Evolutionary conservation across 1,140 invertebrate genomes (phyloP).

Genomic region (Nymphalis io): DNA sequence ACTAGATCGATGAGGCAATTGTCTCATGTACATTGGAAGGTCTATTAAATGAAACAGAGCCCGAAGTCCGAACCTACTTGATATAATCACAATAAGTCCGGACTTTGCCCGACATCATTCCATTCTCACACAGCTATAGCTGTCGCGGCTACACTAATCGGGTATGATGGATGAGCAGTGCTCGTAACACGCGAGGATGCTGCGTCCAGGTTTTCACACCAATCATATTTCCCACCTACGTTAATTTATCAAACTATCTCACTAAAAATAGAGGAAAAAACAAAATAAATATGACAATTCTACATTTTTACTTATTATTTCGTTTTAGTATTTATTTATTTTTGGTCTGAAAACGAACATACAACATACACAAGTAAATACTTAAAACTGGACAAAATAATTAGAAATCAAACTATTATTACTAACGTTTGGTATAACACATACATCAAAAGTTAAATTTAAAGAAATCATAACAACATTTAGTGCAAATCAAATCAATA

Average conservation of each 20-base stretch:
- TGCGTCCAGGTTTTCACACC: constrained; percentile 19
- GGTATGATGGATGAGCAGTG: constrained; percentile 19
- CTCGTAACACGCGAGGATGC: constrained; percentile 19
- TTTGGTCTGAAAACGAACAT: too few species aligned
- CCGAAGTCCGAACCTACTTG: neutral
- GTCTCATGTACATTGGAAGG: neutral
- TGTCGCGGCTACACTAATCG: constrained; percentile 19
- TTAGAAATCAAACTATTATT: too few species aligned
- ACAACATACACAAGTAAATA: too few species aligned
- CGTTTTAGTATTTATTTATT: too few species aligned
- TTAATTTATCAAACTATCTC: neutral
- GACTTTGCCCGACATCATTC: constrained; percentile 22
- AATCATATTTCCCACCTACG: neutral
- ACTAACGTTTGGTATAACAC: too few species aligned
- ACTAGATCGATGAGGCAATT: too few species aligned
- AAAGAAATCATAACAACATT: too few species aligned
- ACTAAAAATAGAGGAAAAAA: neutral
- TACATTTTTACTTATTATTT: too few species aligned
- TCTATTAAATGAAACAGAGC: neutral
- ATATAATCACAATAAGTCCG: neutral
- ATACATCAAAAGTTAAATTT: too few species aligned
- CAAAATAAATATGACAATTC: too few species aligned
- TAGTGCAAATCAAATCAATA: neutral
- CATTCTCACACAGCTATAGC: constrained; percentile 20
- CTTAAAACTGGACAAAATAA: too few species aligned